Percentiles rank a stretch among this genome's conserved stretches.
phyloP scores from a whole-genome alignment of 2,797 vertebrate species.

The Semotilus atromaculatus region DNA sequence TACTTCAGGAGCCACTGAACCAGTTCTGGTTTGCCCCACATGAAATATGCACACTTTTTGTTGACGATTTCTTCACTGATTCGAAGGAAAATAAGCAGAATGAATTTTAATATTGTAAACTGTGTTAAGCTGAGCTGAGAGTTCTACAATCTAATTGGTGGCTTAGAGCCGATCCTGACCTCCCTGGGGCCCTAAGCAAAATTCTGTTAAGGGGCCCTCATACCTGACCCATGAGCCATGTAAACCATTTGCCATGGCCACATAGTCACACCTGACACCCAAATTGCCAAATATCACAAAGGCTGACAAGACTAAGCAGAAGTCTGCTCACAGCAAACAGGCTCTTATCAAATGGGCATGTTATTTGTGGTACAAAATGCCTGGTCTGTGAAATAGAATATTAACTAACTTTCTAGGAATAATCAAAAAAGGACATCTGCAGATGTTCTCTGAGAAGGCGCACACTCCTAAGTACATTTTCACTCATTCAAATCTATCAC shows the following conservation, averaged over 20 bases:
- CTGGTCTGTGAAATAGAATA: background rate
- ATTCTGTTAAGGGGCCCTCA: too few relatives aligned
- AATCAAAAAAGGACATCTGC: background rate
- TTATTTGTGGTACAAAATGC: background rate
- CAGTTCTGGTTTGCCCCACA: slow-evolving; percentile 44
- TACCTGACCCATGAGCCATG: too few relatives aligned
- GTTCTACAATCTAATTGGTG: background rate
- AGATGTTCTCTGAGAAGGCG: background rate
- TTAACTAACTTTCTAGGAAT: background rate
- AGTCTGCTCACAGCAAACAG: background rate
- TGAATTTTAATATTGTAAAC: slow-evolving; percentile 18
- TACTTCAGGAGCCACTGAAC: slow-evolving; percentile 59
- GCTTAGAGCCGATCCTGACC: background rate
- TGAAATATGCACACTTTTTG: background rate
- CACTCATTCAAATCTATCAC: background rate
- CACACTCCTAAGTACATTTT: background rate
- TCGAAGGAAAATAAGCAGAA: background rate
- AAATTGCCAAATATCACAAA: background rate
- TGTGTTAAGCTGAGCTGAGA: background rate
- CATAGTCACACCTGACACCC: too few relatives aligned
- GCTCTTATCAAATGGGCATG: slow-evolving; percentile 13
- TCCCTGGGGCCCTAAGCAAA: too few relatives aligned
- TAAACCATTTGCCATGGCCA: too few relatives aligned
- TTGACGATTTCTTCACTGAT: background rate
- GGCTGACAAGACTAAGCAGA: slow-evolving; percentile 11